Conservation (phyloP, 2,113 vertebrate genomes). For the Rhineura floridana region DNA sequence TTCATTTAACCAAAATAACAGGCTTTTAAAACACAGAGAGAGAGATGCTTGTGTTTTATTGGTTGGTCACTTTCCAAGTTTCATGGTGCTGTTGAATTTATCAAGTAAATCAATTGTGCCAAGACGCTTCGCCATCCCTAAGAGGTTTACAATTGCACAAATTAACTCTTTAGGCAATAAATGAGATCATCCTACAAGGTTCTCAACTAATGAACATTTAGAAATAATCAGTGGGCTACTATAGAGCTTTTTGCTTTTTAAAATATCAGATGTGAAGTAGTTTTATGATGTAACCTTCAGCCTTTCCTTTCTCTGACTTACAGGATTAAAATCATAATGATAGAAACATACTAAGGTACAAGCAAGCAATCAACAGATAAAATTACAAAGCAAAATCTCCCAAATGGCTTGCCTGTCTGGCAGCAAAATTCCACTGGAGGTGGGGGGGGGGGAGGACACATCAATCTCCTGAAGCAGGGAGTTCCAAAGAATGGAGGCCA, state of each 20-base stretch:
- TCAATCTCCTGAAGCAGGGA: no score
- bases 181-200: not conserved
- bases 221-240: not conserved
- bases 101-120: not conserved
- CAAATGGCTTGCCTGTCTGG: no score
- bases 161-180: not conserved
- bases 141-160: not conserved
- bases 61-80: not conserved
- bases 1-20: not conserved
- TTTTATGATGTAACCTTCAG: conserved; percentile 9
- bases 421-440: no score
- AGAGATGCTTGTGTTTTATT: not conserved
- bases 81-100: not conserved
- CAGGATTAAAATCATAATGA: not conserved
- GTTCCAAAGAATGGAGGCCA: no score
- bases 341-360: no score
- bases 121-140: not conserved
- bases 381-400: no score
- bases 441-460: no score
- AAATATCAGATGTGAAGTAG: not conserved
- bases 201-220: not conserved
- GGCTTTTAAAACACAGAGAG: not conserved
- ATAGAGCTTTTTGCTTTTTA: not conserved
- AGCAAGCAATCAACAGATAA: no score
- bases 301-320: conserved; percentile 39